Conservation (phyloP, 2,797 vertebrate species). For the Dendrocincla fuliginosa region DNA sequence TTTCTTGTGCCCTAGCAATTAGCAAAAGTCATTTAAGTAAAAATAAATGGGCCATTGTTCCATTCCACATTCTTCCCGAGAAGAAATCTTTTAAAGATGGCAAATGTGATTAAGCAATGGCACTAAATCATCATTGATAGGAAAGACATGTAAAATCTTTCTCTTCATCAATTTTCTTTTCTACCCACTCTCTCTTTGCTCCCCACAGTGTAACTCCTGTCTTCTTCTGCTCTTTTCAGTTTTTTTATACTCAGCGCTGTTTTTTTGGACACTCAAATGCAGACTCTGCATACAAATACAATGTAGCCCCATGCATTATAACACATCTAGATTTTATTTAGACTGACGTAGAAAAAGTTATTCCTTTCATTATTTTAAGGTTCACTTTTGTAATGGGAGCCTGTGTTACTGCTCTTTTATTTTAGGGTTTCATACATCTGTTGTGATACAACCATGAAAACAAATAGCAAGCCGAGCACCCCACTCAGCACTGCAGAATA, state of each 20-base stretch:
- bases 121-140: background rate
- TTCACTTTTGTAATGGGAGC: background rate
- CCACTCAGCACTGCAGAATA: background rate
- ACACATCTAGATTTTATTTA: background rate
- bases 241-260: background rate
- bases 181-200: background rate
- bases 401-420: no score
- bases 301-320: rapidly evolving
- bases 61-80: background rate
- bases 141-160: background rate
- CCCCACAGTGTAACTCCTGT: background rate
- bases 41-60: background rate
- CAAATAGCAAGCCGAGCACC: background rate
- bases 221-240: background rate
- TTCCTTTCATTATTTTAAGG: background rate
- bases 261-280: background rate
- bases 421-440: rapidly evolving
- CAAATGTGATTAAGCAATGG: background rate
- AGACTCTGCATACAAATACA: background rate
- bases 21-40: background rate
- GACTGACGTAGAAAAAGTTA: background rate
- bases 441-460: background rate
- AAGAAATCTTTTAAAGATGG: background rate
- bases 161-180: background rate
- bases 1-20: background rate